Base-by-base conservation (phyloP, 2,888 invertebrate genomes). In the Nomada fabriciana region DNA sequence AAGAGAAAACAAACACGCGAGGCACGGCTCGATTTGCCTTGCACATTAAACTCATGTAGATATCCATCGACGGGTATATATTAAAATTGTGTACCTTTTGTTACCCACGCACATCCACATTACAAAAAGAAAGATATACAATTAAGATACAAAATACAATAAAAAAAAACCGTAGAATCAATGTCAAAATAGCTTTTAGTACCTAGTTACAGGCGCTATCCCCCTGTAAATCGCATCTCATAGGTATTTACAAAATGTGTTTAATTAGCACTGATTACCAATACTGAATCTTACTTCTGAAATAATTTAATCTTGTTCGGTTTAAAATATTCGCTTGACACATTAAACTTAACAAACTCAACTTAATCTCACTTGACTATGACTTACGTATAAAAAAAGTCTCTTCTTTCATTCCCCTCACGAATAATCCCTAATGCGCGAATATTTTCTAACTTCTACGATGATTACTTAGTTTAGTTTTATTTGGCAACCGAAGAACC, bases 401-500 rank as follows among this genome's bases (percentile, higher is more conserved):
- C 23, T 55, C 5, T 59, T 42, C 20, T n/a, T 50, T 50, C 2
- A 36, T 20, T 15, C 15, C 36, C 42, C 23, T 5, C 29, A 52
- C 10, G 25, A 36, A 50, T 52, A 52, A 63, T 23, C 9, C 57
- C 25, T 23, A 9, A 18, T 11, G 11, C 47, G 15, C 47, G 47
- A 47, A 47, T 57, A 20, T 9, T 3, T 59, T 78, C 86, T 82
- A 84, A 9, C 69, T 82, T 64, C 76, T 89, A 85, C 78, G 80
- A 68, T 76, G 73, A 76, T 89, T 89, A 63, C 81, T 89, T 72
- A 86, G 85, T 89, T 94, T 94, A 74, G 92, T 85, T 93, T 95
- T 95, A 90, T 96, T 96, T 83, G 96, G 96, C 92, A 96, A 96
- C 85, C 97, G 95, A 83, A 98, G 94, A 25, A 97, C 98, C 93